Percentiles rank a stretch among this genome's conserved stretches.
These are phyloP conservation scores for Smittia sp. DNA, from an alignment of 2,888 invertebrate species.

Conservation along the genomic window DNA sequence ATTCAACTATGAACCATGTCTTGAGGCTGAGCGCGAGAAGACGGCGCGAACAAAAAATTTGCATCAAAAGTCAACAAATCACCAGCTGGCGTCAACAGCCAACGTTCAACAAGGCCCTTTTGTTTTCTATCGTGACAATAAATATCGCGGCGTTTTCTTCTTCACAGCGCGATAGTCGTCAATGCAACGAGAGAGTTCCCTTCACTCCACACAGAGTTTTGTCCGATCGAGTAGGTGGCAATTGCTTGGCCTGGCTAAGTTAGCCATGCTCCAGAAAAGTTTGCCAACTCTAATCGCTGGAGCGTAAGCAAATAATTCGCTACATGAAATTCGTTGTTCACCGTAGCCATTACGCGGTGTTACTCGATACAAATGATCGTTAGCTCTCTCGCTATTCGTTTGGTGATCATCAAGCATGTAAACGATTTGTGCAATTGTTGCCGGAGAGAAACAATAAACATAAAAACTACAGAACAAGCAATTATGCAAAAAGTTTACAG, in stretches of 20 bases:
- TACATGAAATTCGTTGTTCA: neutral
- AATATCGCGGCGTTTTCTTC: neutral
- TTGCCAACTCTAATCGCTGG: too few species aligned
- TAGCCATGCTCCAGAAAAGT: too few species aligned
- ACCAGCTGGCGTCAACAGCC: constrained; percentile 30
- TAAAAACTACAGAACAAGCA: constrained; percentile 26
- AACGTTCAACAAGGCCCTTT: constrained; percentile 12
- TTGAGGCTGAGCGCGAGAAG: neutral
- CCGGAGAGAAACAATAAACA: constrained; percentile 12
- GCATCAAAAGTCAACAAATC: constrained; percentile 38
- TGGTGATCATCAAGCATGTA: neutral
- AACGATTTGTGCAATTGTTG: constrained; percentile 19
- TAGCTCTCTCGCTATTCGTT: neutral
- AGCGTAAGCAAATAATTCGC: neutral
- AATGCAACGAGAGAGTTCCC: neutral
- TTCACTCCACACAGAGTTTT: neutral
- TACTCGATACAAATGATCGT: constrained; percentile 9
- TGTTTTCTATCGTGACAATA: constrained; percentile 23
- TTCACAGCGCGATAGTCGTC: neutral
- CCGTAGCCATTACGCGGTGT: neutral
- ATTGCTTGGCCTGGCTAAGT: too few species aligned
- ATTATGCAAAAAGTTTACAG: constrained; percentile 36
- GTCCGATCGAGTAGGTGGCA: constrained; percentile 1
- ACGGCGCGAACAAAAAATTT: constrained; percentile 26
- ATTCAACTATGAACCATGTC: constrained; percentile 24